These are phyloP conservation scores for Mesoclemmys tuberculata DNA, from an alignment of 2,113 vertebrate genomes.

Conservation along the genomic window DNA sequence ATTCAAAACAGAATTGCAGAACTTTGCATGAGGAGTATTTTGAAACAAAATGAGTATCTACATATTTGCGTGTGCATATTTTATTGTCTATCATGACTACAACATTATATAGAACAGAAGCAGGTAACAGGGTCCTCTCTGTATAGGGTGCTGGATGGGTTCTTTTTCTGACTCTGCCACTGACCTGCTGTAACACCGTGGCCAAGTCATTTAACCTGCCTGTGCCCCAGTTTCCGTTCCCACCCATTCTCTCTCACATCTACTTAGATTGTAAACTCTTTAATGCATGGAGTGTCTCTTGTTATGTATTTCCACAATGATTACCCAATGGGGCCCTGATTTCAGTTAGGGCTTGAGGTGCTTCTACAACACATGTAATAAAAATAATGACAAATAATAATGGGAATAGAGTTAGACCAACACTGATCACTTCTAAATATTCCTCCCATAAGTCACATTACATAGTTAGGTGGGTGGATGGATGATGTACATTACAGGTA, in stretches of 20 bases:
- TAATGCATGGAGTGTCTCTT: neutral
- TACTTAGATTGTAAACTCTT: neutral
- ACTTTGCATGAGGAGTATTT: neutral
- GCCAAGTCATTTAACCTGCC: neutral
- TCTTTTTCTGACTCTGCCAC: neutral
- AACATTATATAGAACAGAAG: neutral
- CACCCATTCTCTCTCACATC: accelerated
- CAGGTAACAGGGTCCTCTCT: neutral
- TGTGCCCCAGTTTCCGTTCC: neutral
- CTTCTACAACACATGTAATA: neutral
- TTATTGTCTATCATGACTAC: neutral
- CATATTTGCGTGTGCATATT: neutral
- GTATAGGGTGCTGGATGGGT: neutral
- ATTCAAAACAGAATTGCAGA: slow-evolving; percentile 50
- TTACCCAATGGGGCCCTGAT: accelerated
- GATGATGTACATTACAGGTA: neutral
- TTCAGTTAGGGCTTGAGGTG: neutral
- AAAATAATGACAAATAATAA: neutral
- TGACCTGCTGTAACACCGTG: neutral
- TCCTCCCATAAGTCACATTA: neutral
- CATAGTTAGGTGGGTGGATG: neutral
- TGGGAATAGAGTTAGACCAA: neutral
- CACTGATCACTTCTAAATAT: neutral
- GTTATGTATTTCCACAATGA: neutral
- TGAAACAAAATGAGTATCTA: neutral